phyloP scores from a whole-genome alignment of 2,888 invertebrate genomes.

The Hydraecia micacea region DNA sequence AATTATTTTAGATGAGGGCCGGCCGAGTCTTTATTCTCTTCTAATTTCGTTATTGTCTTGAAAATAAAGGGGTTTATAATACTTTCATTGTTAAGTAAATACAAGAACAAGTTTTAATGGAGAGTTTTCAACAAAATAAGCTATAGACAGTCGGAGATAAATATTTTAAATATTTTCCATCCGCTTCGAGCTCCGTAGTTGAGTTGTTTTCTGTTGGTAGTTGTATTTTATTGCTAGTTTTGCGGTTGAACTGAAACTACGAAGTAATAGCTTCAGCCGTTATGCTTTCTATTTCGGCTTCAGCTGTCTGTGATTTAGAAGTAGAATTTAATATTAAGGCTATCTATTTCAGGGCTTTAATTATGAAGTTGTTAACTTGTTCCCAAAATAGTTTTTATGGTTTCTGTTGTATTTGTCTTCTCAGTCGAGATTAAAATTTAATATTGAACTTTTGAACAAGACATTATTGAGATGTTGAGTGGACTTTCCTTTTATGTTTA shows the following conservation, averaged over 20 bases:
- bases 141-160: conserved; percentile 40
- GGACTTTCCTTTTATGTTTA: neutral
- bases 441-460: conserved; percentile 6
- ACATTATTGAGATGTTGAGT: neutral
- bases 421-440: neutral
- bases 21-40: conserved; percentile 55
- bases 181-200: conserved; percentile 28
- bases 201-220: conserved; percentile 48
- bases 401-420: conserved; percentile 5
- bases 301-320: conserved; percentile 20
- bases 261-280: conserved; percentile 23
- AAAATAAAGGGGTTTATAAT: conserved; percentile 60
- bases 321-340: neutral
- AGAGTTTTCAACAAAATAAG: conserved; percentile 48
- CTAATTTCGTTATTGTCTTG: conserved; percentile 64
- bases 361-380: neutral
- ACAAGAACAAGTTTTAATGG: conserved; percentile 57
- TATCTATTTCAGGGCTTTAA: neutral
- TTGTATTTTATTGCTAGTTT: conserved; percentile 43
- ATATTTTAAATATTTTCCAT: conserved; percentile 48
- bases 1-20: conserved; percentile 65
- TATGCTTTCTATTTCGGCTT: conserved; percentile 7
- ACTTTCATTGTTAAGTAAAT: conserved; percentile 54
- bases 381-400: conserved; percentile 3
- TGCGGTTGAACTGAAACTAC: conserved; percentile 34